Evolutionary conservation across 1,140 invertebrate species (phyloP).

Genomic region (Drosophila arizonae): DNA sequence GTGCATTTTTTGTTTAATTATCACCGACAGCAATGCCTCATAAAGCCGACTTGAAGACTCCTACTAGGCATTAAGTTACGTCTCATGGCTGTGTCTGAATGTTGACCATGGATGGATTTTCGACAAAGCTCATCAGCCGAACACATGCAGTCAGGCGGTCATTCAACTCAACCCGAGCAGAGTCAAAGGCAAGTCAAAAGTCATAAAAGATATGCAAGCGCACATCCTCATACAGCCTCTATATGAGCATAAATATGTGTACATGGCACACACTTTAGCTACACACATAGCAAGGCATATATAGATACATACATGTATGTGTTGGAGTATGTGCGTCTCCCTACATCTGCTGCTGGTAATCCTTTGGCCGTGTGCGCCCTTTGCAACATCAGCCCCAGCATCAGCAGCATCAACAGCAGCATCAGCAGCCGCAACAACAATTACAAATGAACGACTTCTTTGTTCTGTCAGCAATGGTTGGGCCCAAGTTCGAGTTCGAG

Average conservation of each 20-base stretch:
- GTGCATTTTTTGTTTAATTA: constrained; percentile 8
- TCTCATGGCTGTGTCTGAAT: constrained; percentile 9
- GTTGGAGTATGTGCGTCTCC: constrained; percentile 15
- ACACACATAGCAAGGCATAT: constrained; percentile 1
- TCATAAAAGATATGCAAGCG: constrained; percentile 77
- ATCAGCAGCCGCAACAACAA: constrained; percentile 64
- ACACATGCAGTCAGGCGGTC: constrained; percentile 54
- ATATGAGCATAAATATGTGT: constrained; percentile 58
- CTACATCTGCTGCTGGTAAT: constrained; percentile 50
- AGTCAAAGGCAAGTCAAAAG: constrained; percentile 75
- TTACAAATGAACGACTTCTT: constrained; percentile 82
- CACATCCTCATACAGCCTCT: constrained; percentile 19
- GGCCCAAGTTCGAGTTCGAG: constrained; percentile 37
- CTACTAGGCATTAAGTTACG: constrained; percentile 18
- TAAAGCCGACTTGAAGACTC: not conserved
- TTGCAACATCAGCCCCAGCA: constrained; percentile 54
- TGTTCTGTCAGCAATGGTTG: constrained; percentile 74
- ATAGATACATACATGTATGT: constrained; percentile 12
- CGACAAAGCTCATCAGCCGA: constrained; percentile 28
- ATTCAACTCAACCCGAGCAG: constrained; percentile 53
- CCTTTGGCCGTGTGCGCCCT: constrained; percentile 59
- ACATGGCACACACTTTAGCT: constrained; percentile 12
- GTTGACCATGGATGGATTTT: constrained; percentile 44
- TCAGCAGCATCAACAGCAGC: constrained; percentile 27
- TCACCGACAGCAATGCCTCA: constrained; percentile 1